Percentiles rank a stretch among this genome's conserved stretches.
These are phyloP conservation scores for Meteorus colon DNA, from an alignment of 2,888 invertebrate species.

Conservation along the genomic window DNA sequence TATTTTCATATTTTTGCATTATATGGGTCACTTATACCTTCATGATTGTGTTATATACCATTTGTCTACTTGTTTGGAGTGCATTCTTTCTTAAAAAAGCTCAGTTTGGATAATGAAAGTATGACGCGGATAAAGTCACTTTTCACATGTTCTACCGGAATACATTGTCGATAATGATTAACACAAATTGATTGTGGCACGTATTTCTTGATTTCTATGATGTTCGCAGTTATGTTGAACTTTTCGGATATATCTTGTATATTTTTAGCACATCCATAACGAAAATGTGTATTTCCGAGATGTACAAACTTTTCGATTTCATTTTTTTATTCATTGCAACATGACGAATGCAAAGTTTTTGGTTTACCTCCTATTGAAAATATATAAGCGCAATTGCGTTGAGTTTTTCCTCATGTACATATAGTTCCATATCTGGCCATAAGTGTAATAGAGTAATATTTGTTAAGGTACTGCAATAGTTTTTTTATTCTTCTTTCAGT, in stretches of 20 bases:
- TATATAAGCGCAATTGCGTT: slow-evolving; percentile 66
- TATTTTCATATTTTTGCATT: background rate
- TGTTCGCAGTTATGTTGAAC: background rate
- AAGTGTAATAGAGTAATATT: slow-evolving; percentile 68
- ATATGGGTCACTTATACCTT: background rate
- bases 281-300: slow-evolving; percentile 29
- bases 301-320: slow-evolving; percentile 27
- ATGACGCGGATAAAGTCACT: slow-evolving; percentile 10
- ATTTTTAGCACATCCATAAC: slow-evolving; percentile 33
- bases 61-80: background rate
- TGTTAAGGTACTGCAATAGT: slow-evolving; percentile 64
- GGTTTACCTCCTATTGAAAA: slow-evolving; percentile 63
- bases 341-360: slow-evolving; percentile 62
- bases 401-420: slow-evolving; percentile 70
- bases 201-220: slow-evolving; percentile 18
- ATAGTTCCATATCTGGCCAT: slow-evolving; percentile 62
- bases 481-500: slow-evolving; percentile 57
- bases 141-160: background rate
- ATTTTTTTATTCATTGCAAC: slow-evolving; percentile 53
- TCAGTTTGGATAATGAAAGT: background rate
- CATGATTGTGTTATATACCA: background rate
- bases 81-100: too few relatives aligned
- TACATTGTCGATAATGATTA: background rate
- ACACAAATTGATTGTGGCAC: slow-evolving; percentile 5
- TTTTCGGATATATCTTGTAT: slow-evolving; percentile 2